A percentile compares a stretch with the other conserved stretches of the same genome.
phyloP scores from a whole-genome alignment of 2,888 invertebrate species.

The Pandemis heparana region DNA sequence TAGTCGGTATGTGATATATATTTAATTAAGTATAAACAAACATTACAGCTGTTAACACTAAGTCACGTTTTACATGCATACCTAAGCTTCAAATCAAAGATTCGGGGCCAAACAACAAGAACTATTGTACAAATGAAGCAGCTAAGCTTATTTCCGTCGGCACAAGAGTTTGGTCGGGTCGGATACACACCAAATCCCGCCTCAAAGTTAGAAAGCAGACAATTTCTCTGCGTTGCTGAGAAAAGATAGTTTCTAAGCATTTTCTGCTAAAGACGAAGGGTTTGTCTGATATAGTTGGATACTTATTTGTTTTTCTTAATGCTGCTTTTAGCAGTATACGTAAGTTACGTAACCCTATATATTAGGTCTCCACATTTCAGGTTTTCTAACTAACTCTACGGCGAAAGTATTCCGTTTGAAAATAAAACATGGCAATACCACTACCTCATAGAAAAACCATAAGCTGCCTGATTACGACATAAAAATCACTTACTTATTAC shows the following conservation, averaged over 20 bases:
- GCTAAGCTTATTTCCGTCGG: background rate
- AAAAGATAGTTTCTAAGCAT: conserved; percentile 17
- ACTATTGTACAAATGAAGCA: background rate
- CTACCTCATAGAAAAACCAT: background rate
- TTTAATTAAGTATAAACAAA: background rate
- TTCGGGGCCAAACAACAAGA: background rate
- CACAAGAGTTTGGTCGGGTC: background rate
- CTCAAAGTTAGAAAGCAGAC: conserved; percentile 8
- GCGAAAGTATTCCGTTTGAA: background rate
- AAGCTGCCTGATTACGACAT: background rate
- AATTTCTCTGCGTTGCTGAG: conserved; percentile 16
- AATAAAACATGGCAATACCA: background rate
- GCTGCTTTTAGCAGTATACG: too few relatives aligned
- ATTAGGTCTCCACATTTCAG: too few relatives aligned
- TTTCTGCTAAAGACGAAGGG: background rate
- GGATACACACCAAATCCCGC: conserved; percentile 2
- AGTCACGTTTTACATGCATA: too few relatives aligned
- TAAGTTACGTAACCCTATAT: too few relatives aligned
- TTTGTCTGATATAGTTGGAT: background rate
- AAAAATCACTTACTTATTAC: conserved; percentile 53
- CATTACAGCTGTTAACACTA: too few relatives aligned
- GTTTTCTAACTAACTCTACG: too few relatives aligned
- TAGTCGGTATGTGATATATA: background rate
- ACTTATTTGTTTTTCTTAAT: too few relatives aligned
- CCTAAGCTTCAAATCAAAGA: background rate